Percentiles rank a stretch among this genome's conserved stretches.
These are phyloP conservation scores for Actinia tenebrosa DNA, from an alignment of 64 coral and sea anemone genomes.

Conservation along the genomic window DNA sequence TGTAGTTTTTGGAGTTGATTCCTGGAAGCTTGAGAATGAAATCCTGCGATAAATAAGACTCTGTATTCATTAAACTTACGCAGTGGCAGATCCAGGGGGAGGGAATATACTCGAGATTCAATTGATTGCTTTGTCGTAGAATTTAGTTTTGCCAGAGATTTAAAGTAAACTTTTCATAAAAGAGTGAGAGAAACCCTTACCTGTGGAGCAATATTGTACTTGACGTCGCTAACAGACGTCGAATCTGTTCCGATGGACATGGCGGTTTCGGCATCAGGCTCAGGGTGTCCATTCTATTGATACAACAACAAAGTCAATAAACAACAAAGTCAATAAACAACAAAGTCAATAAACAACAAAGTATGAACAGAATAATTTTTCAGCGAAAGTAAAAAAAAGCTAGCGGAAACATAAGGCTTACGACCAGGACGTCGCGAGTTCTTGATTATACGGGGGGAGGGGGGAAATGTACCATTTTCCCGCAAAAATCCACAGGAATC, in stretches of 20 bases:
- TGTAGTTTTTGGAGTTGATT: constrained; percentile 65
- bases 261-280: constrained; percentile 56
- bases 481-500: too few species aligned
- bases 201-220: constrained; percentile 67
- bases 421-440: too few species aligned
- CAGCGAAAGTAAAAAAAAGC: too few species aligned
- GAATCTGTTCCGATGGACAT: constrained; percentile 57
- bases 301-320: neutral
- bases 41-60: constrained; percentile 18
- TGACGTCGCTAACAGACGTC: constrained; percentile 16
- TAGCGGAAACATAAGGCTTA: too few species aligned
- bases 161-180: too few species aligned
- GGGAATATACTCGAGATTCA: neutral
- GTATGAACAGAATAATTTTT: too few species aligned
- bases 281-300: constrained; percentile 24
- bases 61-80: neutral
- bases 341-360: neutral
- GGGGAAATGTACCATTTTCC: too few species aligned
- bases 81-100: neutral
- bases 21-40: constrained; percentile 71
- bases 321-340: neutral
- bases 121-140: too few species aligned
- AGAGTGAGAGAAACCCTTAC: neutral
- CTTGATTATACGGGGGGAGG: too few species aligned
- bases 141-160: neutral